Percentiles rank a stretch among this genome's conserved stretches.
phyloP scores from a whole-genome alignment of 2,797 vertebrate species.

The Pangasius djambal region DNA sequence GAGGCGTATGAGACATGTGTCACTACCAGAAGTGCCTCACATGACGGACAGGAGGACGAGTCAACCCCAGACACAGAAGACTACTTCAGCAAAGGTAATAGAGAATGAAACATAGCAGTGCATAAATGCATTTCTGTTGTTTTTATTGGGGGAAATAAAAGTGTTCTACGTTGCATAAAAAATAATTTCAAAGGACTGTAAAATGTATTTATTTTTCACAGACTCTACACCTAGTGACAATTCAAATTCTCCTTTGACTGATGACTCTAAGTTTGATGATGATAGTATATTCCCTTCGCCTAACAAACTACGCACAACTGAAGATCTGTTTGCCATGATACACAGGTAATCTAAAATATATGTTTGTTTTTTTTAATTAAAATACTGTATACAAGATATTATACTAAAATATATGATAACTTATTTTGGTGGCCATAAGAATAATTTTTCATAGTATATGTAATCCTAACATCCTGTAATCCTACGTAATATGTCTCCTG shows the following conservation, averaged over 20 bases:
- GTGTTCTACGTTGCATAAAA: background rate
- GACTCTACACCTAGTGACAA: slow-evolving; percentile 94
- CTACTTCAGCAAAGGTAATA: slow-evolving; percentile 88
- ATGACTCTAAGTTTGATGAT: slow-evolving; percentile 88
- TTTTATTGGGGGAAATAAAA: background rate
- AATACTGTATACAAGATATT: too few species aligned
- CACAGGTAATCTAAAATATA: slow-evolving; percentile 83
- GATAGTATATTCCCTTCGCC: slow-evolving; percentile 91
- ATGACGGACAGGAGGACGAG: slow-evolving; percentile 83
- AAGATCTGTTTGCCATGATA: slow-evolving; percentile 98
- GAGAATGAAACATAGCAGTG: slow-evolving; percentile 1
- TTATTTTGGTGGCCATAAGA: background rate
- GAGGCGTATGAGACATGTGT: slow-evolving; percentile 85
- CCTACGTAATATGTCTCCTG: background rate
- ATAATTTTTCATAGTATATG: background rate
- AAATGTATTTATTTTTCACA: slow-evolving; percentile 60
- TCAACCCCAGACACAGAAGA: slow-evolving; percentile 83
- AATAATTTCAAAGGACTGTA: background rate
- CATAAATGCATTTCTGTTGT: background rate
- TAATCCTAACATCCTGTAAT: background rate
- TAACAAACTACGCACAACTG: slow-evolving; percentile 94
- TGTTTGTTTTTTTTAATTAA: too few species aligned
- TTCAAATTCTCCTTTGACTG: slow-evolving; percentile 89
- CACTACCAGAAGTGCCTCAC: slow-evolving; percentile 95
- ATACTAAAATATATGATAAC: background rate